Conservation (phyloP, 2,888 invertebrate species). For the Hesperia comma region DNA sequence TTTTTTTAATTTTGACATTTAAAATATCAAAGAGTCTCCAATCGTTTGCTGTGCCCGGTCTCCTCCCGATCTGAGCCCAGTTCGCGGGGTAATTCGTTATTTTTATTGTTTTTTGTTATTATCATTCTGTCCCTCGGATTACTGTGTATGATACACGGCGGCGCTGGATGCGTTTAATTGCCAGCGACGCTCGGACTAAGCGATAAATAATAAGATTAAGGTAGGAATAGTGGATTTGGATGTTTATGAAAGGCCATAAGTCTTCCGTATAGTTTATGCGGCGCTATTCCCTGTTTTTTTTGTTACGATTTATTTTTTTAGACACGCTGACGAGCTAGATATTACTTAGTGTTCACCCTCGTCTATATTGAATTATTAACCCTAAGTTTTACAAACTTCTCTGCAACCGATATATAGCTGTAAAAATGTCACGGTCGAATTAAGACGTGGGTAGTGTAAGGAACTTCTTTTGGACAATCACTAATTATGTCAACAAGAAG, state of each 20-base stretch:
- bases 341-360: too few species aligned
- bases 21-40: conserved; percentile 19
- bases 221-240: conserved; percentile 62
- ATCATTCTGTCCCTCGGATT: conserved; percentile 81
- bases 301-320: not conserved
- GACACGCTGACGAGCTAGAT: too few species aligned
- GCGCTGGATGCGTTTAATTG: conserved; percentile 82
- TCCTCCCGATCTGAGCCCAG: conserved; percentile 70
- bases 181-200: conserved; percentile 67
- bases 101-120: conserved; percentile 85
- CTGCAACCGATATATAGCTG: too few species aligned
- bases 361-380: too few species aligned
- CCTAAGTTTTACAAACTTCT: too few species aligned
- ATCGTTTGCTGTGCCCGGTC: conserved; percentile 29
- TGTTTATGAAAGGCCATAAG: conserved; percentile 49
- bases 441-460: too few species aligned
- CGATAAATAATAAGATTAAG: conserved; percentile 82
- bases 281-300: conserved; percentile 25
- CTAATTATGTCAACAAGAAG: too few species aligned
- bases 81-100: conserved; percentile 82
- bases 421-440: too few species aligned
- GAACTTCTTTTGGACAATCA: too few species aligned
- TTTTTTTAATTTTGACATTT: not conserved
- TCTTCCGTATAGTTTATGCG: conserved; percentile 32
- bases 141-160: conserved; percentile 75